Evolutionary conservation across 2,113 vertebrate species (phyloP).

Genomic region (Mesitornis unicolor): DNA sequence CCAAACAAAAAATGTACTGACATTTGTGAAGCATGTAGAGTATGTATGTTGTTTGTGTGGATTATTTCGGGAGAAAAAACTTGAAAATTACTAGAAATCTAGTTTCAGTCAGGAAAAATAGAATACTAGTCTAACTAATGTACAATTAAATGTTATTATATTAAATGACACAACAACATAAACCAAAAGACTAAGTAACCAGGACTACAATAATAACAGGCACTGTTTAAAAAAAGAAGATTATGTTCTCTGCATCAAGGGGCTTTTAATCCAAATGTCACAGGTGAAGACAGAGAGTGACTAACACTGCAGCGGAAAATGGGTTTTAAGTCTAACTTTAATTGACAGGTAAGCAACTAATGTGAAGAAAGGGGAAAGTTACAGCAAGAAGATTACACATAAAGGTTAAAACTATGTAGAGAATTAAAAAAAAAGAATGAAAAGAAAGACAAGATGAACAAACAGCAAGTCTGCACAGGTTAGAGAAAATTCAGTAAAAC

Average conservation of each 20-base stretch:
- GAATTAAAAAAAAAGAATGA: background rate
- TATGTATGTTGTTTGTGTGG: background rate
- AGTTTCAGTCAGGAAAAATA: background rate
- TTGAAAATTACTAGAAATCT: background rate
- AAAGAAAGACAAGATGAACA: background rate
- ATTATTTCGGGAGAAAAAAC: background rate
- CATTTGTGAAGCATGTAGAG: background rate
- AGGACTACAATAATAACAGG: background rate
- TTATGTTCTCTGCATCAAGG: background rate
- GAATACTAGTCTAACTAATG: background rate
- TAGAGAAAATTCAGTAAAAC: background rate
- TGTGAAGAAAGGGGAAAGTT: background rate
- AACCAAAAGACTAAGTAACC: background rate
- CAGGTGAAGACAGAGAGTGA: background rate
- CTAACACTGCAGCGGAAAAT: background rate
- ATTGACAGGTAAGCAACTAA: background rate
- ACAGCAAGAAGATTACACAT: background rate
- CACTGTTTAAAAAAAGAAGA: background rate
- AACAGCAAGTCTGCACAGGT: background rate
- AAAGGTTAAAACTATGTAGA: background rate
- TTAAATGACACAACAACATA: background rate
- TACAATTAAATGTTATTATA: background rate
- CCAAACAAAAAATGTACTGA: background rate
- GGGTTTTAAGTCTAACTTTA: background rate
- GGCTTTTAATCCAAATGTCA: background rate